Percentiles rank a stretch among this genome's conserved stretches.
phyloP scores from a whole-genome alignment of 2,113 vertebrate species.

The Centrocercus urophasianus region DNA sequence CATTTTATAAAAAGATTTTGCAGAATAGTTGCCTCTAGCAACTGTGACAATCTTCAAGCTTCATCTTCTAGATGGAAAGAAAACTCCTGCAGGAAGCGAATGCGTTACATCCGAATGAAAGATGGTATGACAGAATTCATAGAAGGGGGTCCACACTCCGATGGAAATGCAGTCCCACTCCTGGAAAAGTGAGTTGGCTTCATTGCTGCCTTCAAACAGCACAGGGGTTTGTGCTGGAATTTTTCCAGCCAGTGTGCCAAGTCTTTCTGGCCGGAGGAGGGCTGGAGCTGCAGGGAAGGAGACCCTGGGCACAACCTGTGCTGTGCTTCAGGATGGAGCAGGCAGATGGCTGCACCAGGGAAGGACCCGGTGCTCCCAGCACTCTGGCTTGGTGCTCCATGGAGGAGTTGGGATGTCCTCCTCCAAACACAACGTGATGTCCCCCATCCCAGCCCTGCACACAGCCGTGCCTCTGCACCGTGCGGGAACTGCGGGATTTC shows the following conservation, averaged over 20 bases:
- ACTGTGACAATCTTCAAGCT: conserved; percentile 34
- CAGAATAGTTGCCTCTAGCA: conserved; percentile 66
- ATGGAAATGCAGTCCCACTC: conserved; percentile 46
- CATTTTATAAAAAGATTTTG: conserved; percentile 69
- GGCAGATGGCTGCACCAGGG: rapidly evolving
- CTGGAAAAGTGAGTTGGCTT: conserved; percentile 44
- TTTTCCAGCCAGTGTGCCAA: conserved; percentile 55
- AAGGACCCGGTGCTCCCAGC: neutral
- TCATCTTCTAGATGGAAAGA: conserved; percentile 50
- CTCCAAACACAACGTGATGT: rapidly evolving
- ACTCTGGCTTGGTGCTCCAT: neutral
- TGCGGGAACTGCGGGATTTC: no score
- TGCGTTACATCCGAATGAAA: neutral
- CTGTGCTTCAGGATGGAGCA: neutral
- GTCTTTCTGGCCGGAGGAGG: neutral
- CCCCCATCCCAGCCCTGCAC: rapidly evolving
- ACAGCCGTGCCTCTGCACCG: neutral
- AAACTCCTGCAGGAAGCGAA: conserved; percentile 30
- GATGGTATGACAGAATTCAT: conserved; percentile 32
- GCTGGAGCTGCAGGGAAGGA: neutral
- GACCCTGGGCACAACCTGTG: neutral
- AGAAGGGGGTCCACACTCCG: neutral
- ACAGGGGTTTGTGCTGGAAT: conserved; percentile 15
- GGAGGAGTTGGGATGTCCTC: neutral
- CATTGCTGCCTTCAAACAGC: conserved; percentile 40